These are phyloP conservation scores for Erebia palarica DNA, from an alignment of 2,888 invertebrate species.

Conservation along the genomic window DNA sequence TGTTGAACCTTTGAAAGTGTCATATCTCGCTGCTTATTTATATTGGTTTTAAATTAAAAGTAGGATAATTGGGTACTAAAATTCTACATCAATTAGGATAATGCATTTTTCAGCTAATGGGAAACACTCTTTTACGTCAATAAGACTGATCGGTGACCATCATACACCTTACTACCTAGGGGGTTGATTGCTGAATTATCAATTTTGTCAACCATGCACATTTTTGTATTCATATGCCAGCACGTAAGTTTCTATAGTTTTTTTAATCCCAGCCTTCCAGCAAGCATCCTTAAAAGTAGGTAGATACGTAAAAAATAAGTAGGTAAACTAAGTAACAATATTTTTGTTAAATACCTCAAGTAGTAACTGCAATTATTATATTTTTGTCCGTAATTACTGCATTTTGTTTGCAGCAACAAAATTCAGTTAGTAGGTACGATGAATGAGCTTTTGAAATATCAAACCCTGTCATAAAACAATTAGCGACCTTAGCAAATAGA, in stretches of 20 bases:
- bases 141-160: too few relatives aligned
- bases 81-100: too few relatives aligned
- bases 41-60: too few relatives aligned
- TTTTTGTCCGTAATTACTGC: not conserved
- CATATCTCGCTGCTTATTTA: too few relatives aligned
- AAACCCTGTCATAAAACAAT: conserved; percentile 48
- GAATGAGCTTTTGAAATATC: conserved; percentile 11
- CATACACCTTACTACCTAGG: too few relatives aligned
- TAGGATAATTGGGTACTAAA: too few relatives aligned
- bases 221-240: not conserved
- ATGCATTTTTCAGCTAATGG: too few relatives aligned
- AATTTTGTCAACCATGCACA: not conserved
- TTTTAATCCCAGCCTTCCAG: not conserved
- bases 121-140: too few relatives aligned
- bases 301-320: not conserved
- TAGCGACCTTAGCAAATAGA: conserved; percentile 48
- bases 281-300: not conserved
- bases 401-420: not conserved
- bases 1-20: too few relatives aligned
- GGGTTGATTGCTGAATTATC: too few relatives aligned
- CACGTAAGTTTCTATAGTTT: not conserved
- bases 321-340: not conserved
- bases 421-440: not conserved
- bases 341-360: not conserved
- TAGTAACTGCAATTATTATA: not conserved